phyloP scores from a whole-genome alignment of 2,113 vertebrate species.

The Apistogramma diplotaenia region DNA sequence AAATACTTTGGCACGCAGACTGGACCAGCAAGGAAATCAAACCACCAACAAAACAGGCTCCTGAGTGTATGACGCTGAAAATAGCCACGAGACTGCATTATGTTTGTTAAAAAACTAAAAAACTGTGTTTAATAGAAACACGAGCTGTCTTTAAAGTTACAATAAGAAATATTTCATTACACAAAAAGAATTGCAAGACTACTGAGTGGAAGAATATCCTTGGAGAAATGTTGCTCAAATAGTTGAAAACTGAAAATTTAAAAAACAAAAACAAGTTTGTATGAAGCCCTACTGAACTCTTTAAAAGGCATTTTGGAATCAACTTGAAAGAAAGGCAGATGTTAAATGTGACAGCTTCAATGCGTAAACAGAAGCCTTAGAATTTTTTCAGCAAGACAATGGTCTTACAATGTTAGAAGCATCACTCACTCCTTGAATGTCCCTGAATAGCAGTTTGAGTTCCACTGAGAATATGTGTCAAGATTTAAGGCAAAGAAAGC shows the following conservation, averaged over 20 bases:
- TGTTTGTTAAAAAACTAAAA: not conserved
- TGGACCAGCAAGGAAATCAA: too few relatives aligned
- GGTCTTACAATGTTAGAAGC: not conserved
- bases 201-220: too few relatives aligned
- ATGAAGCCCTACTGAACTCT: too few relatives aligned
- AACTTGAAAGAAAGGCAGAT: too few relatives aligned
- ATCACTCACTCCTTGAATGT: too few relatives aligned
- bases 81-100: not conserved
- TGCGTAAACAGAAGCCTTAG: not conserved
- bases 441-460: not conserved
- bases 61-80: not conserved
- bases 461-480: not conserved
- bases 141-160: not conserved
- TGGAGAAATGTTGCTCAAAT: too few relatives aligned
- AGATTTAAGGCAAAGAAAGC: not conserved
- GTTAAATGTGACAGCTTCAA: not conserved
- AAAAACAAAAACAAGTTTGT: not conserved
- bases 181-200: too few relatives aligned
- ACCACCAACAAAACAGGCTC: not conserved
- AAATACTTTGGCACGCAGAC: too few relatives aligned
- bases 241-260: too few relatives aligned
- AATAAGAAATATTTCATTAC: not conserved
- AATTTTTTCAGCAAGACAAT: not conserved
- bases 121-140: not conserved
- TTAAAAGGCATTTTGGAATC: too few relatives aligned